These are phyloP conservation scores for Callipepla squamata DNA, from an alignment of 2,113 vertebrate genomes.

Conservation along the genomic window DNA sequence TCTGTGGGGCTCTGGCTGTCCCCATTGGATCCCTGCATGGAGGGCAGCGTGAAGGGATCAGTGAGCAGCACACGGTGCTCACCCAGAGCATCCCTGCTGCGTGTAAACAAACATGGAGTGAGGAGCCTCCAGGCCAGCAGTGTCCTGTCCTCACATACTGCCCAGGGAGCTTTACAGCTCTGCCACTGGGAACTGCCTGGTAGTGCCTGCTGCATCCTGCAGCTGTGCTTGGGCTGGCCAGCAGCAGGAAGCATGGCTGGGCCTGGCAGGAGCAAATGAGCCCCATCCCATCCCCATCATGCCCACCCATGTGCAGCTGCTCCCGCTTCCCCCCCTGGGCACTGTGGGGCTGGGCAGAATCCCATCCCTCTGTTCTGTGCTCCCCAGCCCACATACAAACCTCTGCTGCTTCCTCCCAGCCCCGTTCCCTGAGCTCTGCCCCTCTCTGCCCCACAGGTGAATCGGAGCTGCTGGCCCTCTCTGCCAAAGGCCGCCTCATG, in stretches of 20 bases:
- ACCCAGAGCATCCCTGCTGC: accelerated
- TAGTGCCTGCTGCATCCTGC: background rate
- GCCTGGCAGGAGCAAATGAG: background rate
- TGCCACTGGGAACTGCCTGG: background rate
- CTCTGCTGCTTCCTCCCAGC: accelerated
- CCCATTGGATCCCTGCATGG: background rate
- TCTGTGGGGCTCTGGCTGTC: background rate
- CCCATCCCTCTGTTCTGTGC: too few relatives aligned
- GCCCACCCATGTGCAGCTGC: background rate
- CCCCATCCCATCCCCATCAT: background rate
- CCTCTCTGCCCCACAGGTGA: conserved; percentile 63
- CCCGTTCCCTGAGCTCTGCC: background rate
- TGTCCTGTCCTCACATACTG: background rate
- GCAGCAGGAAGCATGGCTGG: background rate
- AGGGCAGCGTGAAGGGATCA: background rate
- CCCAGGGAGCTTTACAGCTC: background rate
- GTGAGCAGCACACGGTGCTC: background rate
- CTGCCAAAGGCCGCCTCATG: conserved; percentile 85
- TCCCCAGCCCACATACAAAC: background rate
- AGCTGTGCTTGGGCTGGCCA: background rate
- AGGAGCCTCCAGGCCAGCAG: background rate
- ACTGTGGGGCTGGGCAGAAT: too few relatives aligned
- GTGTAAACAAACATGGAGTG: accelerated
- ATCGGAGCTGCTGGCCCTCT: conserved; percentile 82
- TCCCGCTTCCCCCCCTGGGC: background rate